Conservation (phyloP, 2,113 vertebrate species). For the Stomatorhinus ivindoensis region DNA sequence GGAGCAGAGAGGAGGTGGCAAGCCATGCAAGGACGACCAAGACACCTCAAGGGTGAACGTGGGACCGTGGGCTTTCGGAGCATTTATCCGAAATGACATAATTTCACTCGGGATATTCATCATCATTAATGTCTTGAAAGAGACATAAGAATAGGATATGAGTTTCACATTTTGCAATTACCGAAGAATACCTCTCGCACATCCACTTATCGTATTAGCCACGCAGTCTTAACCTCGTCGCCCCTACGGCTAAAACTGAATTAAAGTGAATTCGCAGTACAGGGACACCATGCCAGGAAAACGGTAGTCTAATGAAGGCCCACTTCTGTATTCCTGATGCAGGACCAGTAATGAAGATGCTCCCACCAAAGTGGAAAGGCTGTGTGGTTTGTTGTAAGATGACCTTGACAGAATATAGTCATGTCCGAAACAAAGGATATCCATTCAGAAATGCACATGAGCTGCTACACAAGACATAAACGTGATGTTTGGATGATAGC, state of each 20-base stretch:
- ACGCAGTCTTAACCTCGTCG: neutral
- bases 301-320: neutral
- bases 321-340: neutral
- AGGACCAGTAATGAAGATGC: neutral
- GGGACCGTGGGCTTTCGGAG: neutral
- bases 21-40: conserved; percentile 14
- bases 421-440: neutral
- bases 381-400: neutral
- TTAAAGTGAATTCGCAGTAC: neutral
- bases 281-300: neutral
- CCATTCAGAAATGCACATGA: neutral
- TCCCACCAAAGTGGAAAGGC: neutral
- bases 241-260: neutral
- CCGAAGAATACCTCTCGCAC: neutral
- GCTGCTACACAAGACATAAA: neutral
- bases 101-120: neutral
- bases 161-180: neutral
- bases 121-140: neutral
- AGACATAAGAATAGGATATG: neutral
- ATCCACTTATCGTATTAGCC: neutral
- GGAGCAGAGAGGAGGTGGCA: conserved; percentile 7
- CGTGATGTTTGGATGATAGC: neutral
- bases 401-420: neutral
- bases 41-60: conserved; percentile 24
- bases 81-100: neutral